Evolutionary conservation across 2,797 vertebrate genomes (phyloP).

Genomic region (Rousettus madagascariensis): DNA sequence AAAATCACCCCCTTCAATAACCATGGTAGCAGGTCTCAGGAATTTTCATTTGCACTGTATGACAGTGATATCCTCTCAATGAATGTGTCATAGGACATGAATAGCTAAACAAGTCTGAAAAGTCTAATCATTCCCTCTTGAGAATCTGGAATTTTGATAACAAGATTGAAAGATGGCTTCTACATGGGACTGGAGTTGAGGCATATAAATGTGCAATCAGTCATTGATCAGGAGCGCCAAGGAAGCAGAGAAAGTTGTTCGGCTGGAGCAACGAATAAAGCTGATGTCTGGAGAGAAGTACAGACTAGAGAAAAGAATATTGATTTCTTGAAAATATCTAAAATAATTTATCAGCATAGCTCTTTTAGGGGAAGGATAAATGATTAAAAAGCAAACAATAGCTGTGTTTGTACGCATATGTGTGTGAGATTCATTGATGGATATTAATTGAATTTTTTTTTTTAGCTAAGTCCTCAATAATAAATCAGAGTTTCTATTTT

Average conservation of each 20-base stretch:
- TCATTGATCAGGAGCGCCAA: neutral
- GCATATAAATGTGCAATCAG: neutral
- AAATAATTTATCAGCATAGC: neutral
- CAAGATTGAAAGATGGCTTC: neutral
- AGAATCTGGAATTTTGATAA: neutral
- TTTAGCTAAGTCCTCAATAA: neutral
- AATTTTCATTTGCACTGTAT: neutral
- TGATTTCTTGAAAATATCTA: neutral
- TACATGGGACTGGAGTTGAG: neutral
- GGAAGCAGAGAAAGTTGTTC: neutral
- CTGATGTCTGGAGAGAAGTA: neutral
- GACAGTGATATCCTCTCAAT: neutral
- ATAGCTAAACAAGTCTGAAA: neutral
- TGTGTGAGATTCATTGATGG: neutral
- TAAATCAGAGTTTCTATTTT: neutral
- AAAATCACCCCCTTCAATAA: neutral
- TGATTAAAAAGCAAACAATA: neutral
- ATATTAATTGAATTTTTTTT: neutral
- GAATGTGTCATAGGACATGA: neutral
- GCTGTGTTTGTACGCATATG: neutral
- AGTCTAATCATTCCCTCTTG: neutral
- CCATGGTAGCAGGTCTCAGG: neutral
- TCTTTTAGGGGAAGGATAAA: neutral
- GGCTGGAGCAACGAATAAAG: neutral
- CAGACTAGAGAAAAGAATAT: neutral